These are phyloP conservation scores for Babyrousa celebensis DNA, from an alignment of 2,797 vertebrate genomes.

Conservation along the genomic window DNA sequence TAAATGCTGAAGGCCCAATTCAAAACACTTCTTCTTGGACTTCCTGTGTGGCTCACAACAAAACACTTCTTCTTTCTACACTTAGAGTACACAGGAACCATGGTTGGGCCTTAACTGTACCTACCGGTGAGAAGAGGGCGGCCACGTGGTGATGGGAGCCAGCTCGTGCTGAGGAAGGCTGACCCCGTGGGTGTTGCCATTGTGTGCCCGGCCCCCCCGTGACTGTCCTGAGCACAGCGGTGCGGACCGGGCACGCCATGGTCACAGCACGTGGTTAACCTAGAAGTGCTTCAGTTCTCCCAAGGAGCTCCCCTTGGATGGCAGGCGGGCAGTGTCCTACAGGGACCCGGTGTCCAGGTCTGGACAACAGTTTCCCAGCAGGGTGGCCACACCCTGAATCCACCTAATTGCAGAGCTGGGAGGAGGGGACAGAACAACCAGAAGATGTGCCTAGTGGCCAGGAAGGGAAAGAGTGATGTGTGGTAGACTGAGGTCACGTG, in stretches of 20 bases:
- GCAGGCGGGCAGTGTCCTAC: background rate
- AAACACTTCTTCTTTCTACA: background rate
- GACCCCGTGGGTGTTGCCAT: accelerated
- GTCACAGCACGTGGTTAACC: accelerated
- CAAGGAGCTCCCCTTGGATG: background rate
- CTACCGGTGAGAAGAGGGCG: too few relatives aligned
- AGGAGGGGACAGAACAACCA: constrained; percentile 34
- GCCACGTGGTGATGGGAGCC: accelerated
- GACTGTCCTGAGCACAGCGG: accelerated
- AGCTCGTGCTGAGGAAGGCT: accelerated
- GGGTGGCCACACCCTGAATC: constrained; percentile 16
- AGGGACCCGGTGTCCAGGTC: background rate
- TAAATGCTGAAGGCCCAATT: background rate
- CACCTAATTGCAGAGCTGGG: background rate
- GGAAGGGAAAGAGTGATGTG: background rate
- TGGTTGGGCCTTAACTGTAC: accelerated
- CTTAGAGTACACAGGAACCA: background rate
- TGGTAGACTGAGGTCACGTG: constrained; percentile 53
- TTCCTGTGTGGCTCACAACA: too few relatives aligned
- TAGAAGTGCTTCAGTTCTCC: background rate
- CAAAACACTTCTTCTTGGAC: background rate
- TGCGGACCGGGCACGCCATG: accelerated
- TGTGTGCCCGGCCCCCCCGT: too few relatives aligned
- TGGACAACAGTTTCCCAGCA: background rate
- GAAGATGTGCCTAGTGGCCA: background rate